Evolutionary conservation across 1,140 invertebrate genomes (phyloP).

Genomic region (Ceratosolen fusciceps): DNA sequence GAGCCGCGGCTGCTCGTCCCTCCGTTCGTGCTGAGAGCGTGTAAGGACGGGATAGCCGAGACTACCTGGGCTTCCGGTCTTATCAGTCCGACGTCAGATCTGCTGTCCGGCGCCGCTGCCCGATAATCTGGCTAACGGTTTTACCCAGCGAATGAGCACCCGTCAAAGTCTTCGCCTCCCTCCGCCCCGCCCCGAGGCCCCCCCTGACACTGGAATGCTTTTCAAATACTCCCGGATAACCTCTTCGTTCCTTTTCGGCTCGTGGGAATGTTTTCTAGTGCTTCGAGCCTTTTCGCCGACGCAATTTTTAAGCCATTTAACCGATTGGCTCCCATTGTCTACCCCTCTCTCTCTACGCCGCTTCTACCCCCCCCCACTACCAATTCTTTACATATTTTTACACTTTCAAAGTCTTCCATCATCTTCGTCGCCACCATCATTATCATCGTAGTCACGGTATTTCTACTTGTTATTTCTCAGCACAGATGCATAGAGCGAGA

Average conservation of each 20-base stretch:
- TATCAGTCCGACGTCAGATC: conserved; percentile 24
- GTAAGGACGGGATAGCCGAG: conserved; percentile 33
- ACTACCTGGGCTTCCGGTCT: conserved; percentile 41
- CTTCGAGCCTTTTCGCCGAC: neutral
- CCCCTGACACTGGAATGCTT: conserved; percentile 45
- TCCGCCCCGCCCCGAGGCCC: too few species aligned
- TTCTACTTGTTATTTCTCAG: too few species aligned
- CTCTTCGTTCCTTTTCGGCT: neutral
- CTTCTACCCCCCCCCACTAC: too few species aligned
- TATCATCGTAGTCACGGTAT: too few species aligned
- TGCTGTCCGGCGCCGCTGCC: conserved; percentile 37
- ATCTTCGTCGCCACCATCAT: too few species aligned
- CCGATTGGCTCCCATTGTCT: too few species aligned
- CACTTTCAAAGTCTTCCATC: too few species aligned
- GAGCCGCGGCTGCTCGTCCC: too few species aligned
- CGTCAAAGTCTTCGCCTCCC: too few species aligned
- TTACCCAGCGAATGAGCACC: neutral
- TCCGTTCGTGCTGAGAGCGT: neutral
- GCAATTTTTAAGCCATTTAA: neutral
- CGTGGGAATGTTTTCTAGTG: neutral
- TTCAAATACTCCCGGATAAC: neutral
- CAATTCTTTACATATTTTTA: too few species aligned
- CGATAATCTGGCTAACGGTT: conserved; percentile 39
- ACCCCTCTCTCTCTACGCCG: too few species aligned
- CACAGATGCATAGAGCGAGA: too few species aligned